A percentile compares a stretch with the other conserved stretches of the same genome.
These are phyloP conservation scores for Empis stercorea DNA, from an alignment of 2,888 invertebrate genomes.

Conservation along the genomic window DNA sequence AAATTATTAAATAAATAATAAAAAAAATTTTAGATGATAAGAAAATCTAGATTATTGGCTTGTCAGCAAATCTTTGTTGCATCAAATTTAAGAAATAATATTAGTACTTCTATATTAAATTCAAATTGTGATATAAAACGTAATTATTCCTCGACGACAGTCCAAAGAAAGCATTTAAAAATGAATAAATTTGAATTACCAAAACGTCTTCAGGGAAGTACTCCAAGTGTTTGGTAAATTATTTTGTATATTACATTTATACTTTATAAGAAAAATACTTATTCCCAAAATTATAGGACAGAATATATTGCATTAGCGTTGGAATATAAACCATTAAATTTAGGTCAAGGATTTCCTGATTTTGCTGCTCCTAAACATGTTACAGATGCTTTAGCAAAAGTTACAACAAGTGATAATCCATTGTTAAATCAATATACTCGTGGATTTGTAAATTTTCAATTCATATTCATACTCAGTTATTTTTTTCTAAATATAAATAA, in stretches of 20 bases:
- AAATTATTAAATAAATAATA: no score
- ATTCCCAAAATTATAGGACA: slow-evolving; percentile 51
- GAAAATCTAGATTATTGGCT: no score
- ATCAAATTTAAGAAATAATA: no score
- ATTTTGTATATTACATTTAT: not conserved
- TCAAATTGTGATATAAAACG: no score
- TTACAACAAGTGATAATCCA: slow-evolving; percentile 53
- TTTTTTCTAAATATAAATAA: not conserved
- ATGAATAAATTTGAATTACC: slow-evolving; percentile 35
- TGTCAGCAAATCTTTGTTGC: no score
- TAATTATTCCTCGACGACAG: no score
- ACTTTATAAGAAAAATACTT: not conserved
- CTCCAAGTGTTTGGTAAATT: slow-evolving; percentile 31
- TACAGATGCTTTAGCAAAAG: slow-evolving; percentile 57
- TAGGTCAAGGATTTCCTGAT: slow-evolving; percentile 95
- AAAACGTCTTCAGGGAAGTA: slow-evolving; percentile 31
- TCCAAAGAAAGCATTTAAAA: not conserved
- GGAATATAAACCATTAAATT: slow-evolving; percentile 77
- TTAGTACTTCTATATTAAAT: no score
- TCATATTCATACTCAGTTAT: not conserved
- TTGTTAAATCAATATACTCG: slow-evolving; percentile 85
- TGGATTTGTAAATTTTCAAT: slow-evolving; percentile 61
- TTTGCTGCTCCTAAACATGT: slow-evolving; percentile 76
- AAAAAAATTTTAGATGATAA: no score
- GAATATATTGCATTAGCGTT: slow-evolving; percentile 76